Base-by-base conservation (phyloP, 2,888 invertebrate genomes). In the Dysmachus trigonus region DNA sequence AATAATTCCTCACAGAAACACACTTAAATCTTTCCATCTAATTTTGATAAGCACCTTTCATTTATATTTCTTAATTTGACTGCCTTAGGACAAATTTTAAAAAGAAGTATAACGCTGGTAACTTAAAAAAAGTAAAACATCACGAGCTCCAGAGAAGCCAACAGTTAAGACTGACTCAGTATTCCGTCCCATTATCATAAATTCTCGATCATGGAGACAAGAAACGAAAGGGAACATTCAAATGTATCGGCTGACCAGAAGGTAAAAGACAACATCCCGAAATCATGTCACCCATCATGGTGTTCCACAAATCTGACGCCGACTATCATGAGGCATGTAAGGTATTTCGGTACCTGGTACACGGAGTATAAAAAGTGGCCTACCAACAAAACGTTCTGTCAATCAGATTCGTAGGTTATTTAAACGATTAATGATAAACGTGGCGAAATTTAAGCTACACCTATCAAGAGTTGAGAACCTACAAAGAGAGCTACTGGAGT, bases 41-140 rank as follows among this genome's bases (percentile, higher is more conserved):
- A n/a, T n/a, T 35, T 35, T 6, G 7, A 35, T 35, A 35, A 35
- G 35, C 87, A 87, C 87, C 86, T 86, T 86, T 87, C 87, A 86
- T 86, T 87, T 86, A 86, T 87, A 86, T 87, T 85, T 87, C 86
- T 85, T 87, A 87, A 87, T 87, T 87, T 87, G 87, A 85, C 85
- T 85, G 33, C 85, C 79, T 85, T 85, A 73, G 86, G 86, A 83
- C 85, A 84, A 73, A 82, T 87, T 86, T 87, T 76, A 83, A 83
- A 41, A 41, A 10, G 41, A 41, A 13, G 41, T 13, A 41, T 41
- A 41, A 41, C 10, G 41, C 41, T 13, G 13, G 10, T 13, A 35
- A 53, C 72, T 62, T 82, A n/a, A 47, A 71, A 83, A 38, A 51
- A 82, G 62, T 41, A 22, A 22, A n/a, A n/a, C 31, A n/a, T 0